Evolutionary conservation across 2,888 invertebrate genomes (phyloP).

Genomic region (Limnephilus auricula): DNA sequence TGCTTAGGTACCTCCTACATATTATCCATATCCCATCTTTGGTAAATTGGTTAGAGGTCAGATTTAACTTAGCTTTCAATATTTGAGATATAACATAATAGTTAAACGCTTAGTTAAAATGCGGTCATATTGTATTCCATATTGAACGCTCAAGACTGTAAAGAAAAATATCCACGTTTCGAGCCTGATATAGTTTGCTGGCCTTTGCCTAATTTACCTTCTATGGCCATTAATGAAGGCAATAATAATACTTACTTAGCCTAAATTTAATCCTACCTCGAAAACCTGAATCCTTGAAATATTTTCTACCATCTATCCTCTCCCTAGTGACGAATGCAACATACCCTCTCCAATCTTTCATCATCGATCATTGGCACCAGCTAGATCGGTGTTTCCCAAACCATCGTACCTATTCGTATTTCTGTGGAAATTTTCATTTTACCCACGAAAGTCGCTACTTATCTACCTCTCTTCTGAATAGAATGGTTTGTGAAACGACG

Average conservation of each 20-base stretch:
- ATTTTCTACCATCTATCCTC: not conserved
- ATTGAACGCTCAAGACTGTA: not conserved
- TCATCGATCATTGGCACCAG: not conserved
- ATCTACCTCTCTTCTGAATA: not conserved
- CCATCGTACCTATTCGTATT: not conserved
- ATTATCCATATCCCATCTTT: too few species aligned
- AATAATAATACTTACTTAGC: not conserved
- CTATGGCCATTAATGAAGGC: not conserved
- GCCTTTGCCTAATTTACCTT: not conserved
- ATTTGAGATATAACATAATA: too few species aligned
- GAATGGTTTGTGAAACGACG: not conserved
- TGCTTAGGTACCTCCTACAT: rapidly evolving
- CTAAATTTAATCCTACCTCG: not conserved
- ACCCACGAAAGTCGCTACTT: not conserved
- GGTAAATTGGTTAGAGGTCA: too few species aligned
- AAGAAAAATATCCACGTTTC: not conserved
- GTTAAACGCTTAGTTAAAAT: not conserved
- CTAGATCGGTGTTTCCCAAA: not conserved
- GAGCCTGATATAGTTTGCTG: not conserved
- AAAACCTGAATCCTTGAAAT: not conserved
- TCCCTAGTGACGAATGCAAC: not conserved
- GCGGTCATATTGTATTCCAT: not conserved
- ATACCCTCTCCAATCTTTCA: not conserved
- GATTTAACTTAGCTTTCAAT: too few species aligned
- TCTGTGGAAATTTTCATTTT: not conserved